A percentile compares a stretch with the other conserved stretches of the same genome.
phyloP scores from a whole-genome alignment of 2,113 vertebrate genomes.

The Nycticorax nycticorax region DNA sequence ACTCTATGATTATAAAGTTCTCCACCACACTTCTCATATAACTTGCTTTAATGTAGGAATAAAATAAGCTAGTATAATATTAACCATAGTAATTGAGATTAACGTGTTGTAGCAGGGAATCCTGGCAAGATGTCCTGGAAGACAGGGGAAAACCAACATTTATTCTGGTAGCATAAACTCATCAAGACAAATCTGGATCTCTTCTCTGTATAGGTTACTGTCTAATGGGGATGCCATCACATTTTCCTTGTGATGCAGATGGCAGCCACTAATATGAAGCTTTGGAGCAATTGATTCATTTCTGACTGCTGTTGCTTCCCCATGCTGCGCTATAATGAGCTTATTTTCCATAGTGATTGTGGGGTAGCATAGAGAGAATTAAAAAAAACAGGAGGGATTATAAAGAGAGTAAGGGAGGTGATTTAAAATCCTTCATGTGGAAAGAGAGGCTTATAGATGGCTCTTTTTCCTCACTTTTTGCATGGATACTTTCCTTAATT shows the following conservation, averaged over 20 bases:
- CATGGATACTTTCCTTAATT: neutral
- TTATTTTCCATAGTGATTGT: slow-evolving; percentile 41
- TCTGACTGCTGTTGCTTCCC: neutral
- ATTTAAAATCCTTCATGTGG: slow-evolving; percentile 29
- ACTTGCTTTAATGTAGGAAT: neutral
- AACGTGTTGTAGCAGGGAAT: neutral
- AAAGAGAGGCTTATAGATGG: neutral
- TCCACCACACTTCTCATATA: neutral
- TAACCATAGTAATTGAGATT: neutral
- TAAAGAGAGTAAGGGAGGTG: neutral
- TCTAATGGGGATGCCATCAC: neutral
- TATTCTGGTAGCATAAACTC: neutral
- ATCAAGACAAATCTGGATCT: neutral
- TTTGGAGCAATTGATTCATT: neutral
- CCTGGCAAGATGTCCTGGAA: neutral
- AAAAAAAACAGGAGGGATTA: neutral
- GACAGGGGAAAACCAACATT: neutral
- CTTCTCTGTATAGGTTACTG: neutral
- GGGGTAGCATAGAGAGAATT: neutral
- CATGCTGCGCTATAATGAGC: slow-evolving; percentile 2
- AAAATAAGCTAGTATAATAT: neutral
- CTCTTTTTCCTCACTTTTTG: neutral
- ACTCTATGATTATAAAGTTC: neutral
- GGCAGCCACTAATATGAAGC: neutral
- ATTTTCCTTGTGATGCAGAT: neutral